phyloP scores from a whole-genome alignment of 2,888 invertebrate genomes.

The Temnothorax rugatulus region DNA sequence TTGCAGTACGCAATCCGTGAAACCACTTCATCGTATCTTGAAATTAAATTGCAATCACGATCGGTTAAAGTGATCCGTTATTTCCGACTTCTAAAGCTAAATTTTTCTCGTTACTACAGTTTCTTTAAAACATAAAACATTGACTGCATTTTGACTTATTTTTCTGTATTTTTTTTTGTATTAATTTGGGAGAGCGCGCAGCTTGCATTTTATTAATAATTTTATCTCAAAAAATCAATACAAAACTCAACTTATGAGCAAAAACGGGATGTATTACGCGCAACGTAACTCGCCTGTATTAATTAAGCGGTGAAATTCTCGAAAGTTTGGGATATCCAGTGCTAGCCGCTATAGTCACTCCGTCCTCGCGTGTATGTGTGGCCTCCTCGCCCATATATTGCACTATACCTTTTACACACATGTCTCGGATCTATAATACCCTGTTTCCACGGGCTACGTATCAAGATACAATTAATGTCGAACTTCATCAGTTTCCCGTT shows the following conservation, averaged over 20 bases:
- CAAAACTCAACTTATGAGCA: neutral
- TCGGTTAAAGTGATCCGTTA: slow-evolving; percentile 41
- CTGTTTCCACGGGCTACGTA: slow-evolving; percentile 9
- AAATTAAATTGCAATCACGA: slow-evolving; percentile 43
- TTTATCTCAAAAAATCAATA: neutral
- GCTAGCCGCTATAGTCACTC: neutral
- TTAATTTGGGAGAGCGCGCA: neutral
- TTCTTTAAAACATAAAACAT: neutral
- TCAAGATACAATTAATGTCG: slow-evolving; percentile 40
- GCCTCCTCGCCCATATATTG: neutral
- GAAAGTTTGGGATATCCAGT: slow-evolving; percentile 39
- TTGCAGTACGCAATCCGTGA: slow-evolving; percentile 28
- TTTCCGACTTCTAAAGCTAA: neutral
- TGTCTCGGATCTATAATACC: neutral
- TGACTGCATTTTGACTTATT: neutral
- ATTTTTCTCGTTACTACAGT: neutral
- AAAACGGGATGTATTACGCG: slow-evolving; percentile 54
- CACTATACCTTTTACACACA: slow-evolving; percentile 7
- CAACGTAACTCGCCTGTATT: slow-evolving; percentile 74
- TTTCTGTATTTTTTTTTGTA: too few relatives aligned
- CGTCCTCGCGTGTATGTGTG: neutral
- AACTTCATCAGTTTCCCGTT: slow-evolving; percentile 22
- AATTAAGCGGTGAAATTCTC: slow-evolving; percentile 75
- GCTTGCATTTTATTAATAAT: neutral
- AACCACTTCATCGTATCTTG: slow-evolving; percentile 37